phyloP scores from a whole-genome alignment of 2,797 vertebrate species.

The Poeciliopsis gracilis region DNA sequence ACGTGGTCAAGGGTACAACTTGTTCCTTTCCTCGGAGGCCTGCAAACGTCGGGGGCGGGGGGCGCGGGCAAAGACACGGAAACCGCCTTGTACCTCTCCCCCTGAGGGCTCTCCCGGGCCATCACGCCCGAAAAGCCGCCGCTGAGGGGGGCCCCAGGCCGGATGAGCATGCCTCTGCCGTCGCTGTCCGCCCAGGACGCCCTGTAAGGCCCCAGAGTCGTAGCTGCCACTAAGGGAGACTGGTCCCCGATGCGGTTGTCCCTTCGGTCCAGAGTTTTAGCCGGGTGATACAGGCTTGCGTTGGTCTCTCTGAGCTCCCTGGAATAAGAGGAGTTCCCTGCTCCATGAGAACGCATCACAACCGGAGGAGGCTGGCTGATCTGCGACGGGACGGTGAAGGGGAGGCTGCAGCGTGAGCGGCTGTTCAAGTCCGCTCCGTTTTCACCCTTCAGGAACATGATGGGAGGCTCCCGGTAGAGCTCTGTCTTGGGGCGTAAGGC shows the following conservation, averaged over 20 bases:
- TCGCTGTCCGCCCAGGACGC: constrained; percentile 94
- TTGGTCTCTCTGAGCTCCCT: constrained; percentile 77
- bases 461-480: constrained; percentile 74
- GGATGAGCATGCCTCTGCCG: constrained; percentile 76
- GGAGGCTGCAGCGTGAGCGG: constrained; percentile 71
- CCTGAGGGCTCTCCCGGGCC: constrained; percentile 77
- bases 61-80: constrained; percentile 75
- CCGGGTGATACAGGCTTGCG: constrained; percentile 66
- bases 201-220: constrained; percentile 82
- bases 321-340: constrained; percentile 64
- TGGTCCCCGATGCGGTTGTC: constrained; percentile 74
- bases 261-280: constrained; percentile 77
- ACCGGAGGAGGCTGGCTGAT: constrained; percentile 73
- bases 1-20: constrained; percentile 95
- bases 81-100: constrained; percentile 77
- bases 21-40: constrained; percentile 85
- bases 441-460: constrained; percentile 72
- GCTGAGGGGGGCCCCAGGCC: constrained; percentile 74
- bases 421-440: constrained; percentile 68
- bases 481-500: constrained; percentile 73
- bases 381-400: constrained; percentile 67
- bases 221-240: constrained; percentile 72
- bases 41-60: constrained; percentile 55
- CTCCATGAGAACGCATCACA: constrained; percentile 74
- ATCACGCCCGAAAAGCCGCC: constrained; percentile 79